phyloP scores from a whole-genome alignment of 1,140 invertebrate genomes.

The Magallana angulata region DNA sequence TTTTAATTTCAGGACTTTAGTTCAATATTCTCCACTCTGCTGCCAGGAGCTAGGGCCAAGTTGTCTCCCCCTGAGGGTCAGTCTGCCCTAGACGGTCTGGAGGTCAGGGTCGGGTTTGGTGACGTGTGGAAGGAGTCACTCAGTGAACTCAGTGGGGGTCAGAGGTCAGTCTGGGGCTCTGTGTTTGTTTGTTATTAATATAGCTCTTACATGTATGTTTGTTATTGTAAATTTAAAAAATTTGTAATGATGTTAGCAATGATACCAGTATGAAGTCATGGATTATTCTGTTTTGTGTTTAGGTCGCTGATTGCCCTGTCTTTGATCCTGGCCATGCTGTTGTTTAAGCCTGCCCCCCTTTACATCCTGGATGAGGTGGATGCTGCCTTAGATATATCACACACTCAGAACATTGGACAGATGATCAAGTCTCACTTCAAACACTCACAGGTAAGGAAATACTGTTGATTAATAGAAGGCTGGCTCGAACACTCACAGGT shows the following conservation, averaged over 20 bases:
- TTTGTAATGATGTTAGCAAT: too few species aligned
- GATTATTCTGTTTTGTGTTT: neutral
- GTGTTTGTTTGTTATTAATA: too few species aligned
- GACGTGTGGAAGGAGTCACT: slow-evolving; percentile 97
- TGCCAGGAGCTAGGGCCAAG: slow-evolving; percentile 93
- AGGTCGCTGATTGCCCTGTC: slow-evolving; percentile 96
- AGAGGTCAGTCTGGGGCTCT: slow-evolving; percentile 82
- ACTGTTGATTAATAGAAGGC: too few species aligned
- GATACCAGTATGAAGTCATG: too few species aligned
- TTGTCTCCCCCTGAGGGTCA: slow-evolving; percentile 88
- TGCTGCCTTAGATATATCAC: slow-evolving; percentile 97
- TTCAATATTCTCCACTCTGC: slow-evolving; percentile 94
- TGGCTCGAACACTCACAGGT: too few species aligned
- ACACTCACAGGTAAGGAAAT: slow-evolving; percentile 88
- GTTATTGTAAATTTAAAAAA: too few species aligned
- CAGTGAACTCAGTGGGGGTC: slow-evolving; percentile 96
- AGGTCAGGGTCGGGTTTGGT: slow-evolving; percentile 96
- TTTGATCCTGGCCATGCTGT: slow-evolving; percentile 95
- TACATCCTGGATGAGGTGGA: slow-evolving; percentile 99
- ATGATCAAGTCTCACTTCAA: slow-evolving; percentile 97
- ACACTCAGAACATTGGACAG: slow-evolving; percentile 98
- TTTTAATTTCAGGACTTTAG: slow-evolving; percentile 89
- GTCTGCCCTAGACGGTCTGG: slow-evolving; percentile 90
- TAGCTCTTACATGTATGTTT: too few species aligned
- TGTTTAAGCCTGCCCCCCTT: slow-evolving; percentile 98